Conservation (phyloP, 2,113 vertebrate species). For the Genyomyrus donnyi region DNA sequence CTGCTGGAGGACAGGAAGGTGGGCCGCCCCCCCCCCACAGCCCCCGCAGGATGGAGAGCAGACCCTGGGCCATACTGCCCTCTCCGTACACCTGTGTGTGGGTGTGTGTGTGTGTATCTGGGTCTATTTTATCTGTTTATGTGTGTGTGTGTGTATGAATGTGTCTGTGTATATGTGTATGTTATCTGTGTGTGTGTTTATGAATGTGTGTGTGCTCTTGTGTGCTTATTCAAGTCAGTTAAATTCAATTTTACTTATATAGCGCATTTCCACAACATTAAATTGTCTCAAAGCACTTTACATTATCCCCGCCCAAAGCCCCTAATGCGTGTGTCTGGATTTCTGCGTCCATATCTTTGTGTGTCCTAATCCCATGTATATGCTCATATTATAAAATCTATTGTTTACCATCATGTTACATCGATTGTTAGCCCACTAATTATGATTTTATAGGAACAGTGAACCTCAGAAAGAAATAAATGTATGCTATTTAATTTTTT, state of each 20-base stretch:
- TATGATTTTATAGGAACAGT: background rate
- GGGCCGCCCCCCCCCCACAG: background rate
- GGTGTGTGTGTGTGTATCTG: background rate
- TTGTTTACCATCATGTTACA: background rate
- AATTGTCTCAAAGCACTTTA: too few species aligned
- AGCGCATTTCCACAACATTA: too few species aligned
- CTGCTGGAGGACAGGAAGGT: constrained; percentile 52
- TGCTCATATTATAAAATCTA: background rate
- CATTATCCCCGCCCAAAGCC: too few species aligned
- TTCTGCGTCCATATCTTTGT: background rate
- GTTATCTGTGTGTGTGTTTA: background rate
- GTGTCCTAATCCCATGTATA: background rate
- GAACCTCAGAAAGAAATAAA: background rate
- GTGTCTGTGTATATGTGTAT: background rate
- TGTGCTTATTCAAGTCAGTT: background rate
- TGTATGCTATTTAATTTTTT: background rate
- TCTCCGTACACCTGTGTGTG: background rate
- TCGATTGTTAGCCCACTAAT: background rate
- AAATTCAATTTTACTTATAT: too few species aligned
- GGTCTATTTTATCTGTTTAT: background rate
- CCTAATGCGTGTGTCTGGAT: background rate
- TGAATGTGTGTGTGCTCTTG: background rate
- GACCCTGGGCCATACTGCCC: background rate
- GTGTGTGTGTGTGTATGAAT: background rate
- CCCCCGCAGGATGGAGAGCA: background rate